Base-by-base conservation (phyloP, 2,888 invertebrate species). In the Cerceris rybyensis region DNA sequence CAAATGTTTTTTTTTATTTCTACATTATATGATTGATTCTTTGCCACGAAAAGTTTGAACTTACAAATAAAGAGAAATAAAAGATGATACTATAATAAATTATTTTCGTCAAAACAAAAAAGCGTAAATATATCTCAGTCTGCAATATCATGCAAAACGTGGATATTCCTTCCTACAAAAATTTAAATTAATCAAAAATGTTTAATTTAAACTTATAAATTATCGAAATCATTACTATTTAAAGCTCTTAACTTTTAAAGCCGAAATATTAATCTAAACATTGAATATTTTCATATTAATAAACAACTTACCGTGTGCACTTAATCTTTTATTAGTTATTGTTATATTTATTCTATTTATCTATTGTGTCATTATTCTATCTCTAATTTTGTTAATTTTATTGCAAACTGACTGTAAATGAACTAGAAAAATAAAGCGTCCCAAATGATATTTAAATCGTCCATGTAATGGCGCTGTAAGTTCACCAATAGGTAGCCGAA, bases 401-500 rank as follows among this genome's bases (percentile, higher is more conserved):
- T 2, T 28, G 28, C 28, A 28, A 28, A 46, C 0, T 46, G 1
- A 46, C 8, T 11, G 46, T 46, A 7, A 7, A 11, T 7, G 16
- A 2, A 17, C 39, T 11, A 41, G n/a, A 41, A 60, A 7, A 39
- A 4, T 17, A 16, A 39, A 39, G 46, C 6, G 50, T 6, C 0
- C 0, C 17, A 1, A 11, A 52, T 39, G 6, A 41, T 49, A 55
- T 78, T 70, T 58, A 63, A 78, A 75, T 49, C 7, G 52, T 11
- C 4, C 13, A 17, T 49, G 55, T 0, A 60, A 63, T 70, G 66
- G 63, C 76, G 70, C 46, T 54, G 41, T 28, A 17, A 28, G 52
- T 70, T 70, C 43, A 11, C 61, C 66, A 67, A 70, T 75, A 43
- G 49, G n/a, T 60, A 46, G 41, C 28, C 6, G 43, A 7, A 6